Evolutionary conservation across 2,888 invertebrate species (phyloP).

Genomic region (Erebia epiphron): DNA sequence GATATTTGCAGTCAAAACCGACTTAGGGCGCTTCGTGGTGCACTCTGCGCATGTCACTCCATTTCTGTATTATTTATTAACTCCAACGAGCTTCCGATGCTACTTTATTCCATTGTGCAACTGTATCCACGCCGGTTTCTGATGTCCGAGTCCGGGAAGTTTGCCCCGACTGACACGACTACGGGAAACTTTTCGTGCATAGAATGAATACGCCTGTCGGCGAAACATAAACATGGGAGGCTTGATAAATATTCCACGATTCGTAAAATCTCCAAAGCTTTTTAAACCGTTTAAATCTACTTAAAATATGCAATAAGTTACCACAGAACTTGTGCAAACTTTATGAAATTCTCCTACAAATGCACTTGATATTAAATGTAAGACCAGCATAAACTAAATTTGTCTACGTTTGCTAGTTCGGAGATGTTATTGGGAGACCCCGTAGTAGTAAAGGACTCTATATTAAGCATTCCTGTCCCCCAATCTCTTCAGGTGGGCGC

Average conservation of each 20-base stretch:
- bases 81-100: conserved; percentile 82
- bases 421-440: conserved; percentile 76
- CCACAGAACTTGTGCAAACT: conserved; percentile 21
- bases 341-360: conserved; percentile 24
- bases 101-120: conserved; percentile 81
- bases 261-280: conserved; percentile 28
- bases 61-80: conserved; percentile 81
- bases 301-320: conserved; percentile 30
- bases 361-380: conserved; percentile 38
- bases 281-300: conserved; percentile 25
- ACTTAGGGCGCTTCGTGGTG: conserved; percentile 65
- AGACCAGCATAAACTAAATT: conserved; percentile 49
- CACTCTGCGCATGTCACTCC: conserved; percentile 79
- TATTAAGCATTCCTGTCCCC: conserved; percentile 81
- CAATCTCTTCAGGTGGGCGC: conserved; percentile 76
- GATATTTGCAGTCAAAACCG: conserved; percentile 81
- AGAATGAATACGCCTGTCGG: conserved; percentile 78
- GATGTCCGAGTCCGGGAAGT: conserved; percentile 76
- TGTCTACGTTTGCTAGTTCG: conserved; percentile 58
- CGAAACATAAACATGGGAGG: conserved; percentile 71
- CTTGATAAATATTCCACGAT: conserved; percentile 52
- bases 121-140: conserved; percentile 69
- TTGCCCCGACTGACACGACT: conserved; percentile 71
- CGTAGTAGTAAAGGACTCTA: conserved; percentile 79
- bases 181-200: conserved; percentile 79